phyloP scores from a whole-genome alignment of 2,113 vertebrate genomes.

The Microcebus jonahi region DNA sequence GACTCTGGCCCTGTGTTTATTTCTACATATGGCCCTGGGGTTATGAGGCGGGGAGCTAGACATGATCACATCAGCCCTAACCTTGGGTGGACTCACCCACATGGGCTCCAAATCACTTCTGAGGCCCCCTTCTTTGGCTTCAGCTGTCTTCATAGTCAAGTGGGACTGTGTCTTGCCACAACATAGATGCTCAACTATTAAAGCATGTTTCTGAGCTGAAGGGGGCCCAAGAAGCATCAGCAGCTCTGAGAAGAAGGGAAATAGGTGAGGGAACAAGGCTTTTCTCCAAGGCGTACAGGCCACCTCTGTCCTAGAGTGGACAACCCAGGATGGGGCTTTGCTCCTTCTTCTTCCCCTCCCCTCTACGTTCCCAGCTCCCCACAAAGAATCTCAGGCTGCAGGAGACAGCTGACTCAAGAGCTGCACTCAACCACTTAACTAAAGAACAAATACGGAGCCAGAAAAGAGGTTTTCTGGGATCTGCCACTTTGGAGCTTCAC shows the following conservation, averaged over 20 bases:
- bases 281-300: neutral
- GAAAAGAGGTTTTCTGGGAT: slow-evolving; percentile 83
- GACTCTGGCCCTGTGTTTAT: slow-evolving; percentile 63
- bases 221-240: neutral
- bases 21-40: slow-evolving; percentile 50
- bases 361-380: neutral
- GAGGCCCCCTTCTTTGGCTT: slow-evolving; percentile 70
- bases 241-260: neutral
- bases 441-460: slow-evolving; percentile 73
- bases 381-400: slow-evolving; percentile 42
- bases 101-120: slow-evolving; percentile 42
- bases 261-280: neutral
- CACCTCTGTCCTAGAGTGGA: neutral
- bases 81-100: slow-evolving; percentile 57
- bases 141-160: slow-evolving; percentile 56
- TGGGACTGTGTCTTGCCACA: slow-evolving; percentile 69
- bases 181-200: slow-evolving; percentile 42
- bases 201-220: slow-evolving; percentile 31
- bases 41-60: slow-evolving; percentile 45
- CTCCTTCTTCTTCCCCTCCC: neutral
- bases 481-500: slow-evolving; percentile 79
- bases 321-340: neutral
- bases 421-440: slow-evolving; percentile 78
- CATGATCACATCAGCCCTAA: slow-evolving; percentile 65
- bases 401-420: slow-evolving; percentile 71